phyloP scores from a whole-genome alignment of 2,113 vertebrate species.

The Plecotus auritus region DNA sequence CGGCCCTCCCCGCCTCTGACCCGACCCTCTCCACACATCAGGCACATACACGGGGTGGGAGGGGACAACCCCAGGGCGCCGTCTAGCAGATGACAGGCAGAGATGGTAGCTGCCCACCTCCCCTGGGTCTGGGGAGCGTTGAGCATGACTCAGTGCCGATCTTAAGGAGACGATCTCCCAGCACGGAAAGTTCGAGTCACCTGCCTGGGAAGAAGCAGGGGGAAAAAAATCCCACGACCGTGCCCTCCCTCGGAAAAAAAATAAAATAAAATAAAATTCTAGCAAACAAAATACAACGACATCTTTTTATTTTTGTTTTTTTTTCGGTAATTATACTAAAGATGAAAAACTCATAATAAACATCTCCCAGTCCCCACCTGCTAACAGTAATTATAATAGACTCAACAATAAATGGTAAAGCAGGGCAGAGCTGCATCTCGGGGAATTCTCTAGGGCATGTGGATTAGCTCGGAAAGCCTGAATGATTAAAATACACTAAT shows the following conservation, averaged over 20 bases:
- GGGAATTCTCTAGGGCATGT: conserved; percentile 99
- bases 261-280: conserved; percentile 85
- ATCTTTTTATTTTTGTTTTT: conserved; percentile 99
- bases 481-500: conserved; percentile 99
- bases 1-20: not conserved
- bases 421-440: conserved; percentile 99
- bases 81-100: not conserved
- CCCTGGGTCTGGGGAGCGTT: not conserved
- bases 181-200: conserved; percentile 55
- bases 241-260: conserved; percentile 76
- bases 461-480: conserved; percentile 99
- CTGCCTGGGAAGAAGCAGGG: conserved; percentile 72
- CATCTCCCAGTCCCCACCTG: conserved; percentile 99
- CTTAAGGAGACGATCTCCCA: not conserved
- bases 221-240: conserved; percentile 67
- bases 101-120: not conserved
- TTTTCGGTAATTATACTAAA: conserved; percentile 99
- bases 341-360: conserved; percentile 99
- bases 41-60: fast-evolving
- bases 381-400: conserved; percentile 99
- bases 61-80: not conserved
- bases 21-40: not conserved
- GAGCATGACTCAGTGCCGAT: not conserved
- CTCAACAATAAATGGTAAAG: conserved; percentile 99
- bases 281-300: conserved; percentile 97